Conservation (phyloP, 2,113 vertebrate species). For the Ictidomys tridecemlineatus region DNA sequence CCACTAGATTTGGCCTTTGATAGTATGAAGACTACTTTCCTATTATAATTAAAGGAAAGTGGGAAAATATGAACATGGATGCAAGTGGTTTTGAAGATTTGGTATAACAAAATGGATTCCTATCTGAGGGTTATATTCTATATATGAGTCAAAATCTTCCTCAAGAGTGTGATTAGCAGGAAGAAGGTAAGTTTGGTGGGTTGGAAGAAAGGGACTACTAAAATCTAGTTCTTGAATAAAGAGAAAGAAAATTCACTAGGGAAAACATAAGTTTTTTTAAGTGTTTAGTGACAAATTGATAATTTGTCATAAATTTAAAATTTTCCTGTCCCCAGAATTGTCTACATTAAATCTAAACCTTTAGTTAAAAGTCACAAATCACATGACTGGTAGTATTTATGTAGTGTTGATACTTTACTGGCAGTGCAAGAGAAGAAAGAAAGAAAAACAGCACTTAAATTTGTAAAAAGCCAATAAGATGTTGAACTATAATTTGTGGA, state of each 20-base stretch:
- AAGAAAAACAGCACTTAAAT: background rate
- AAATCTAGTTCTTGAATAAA: background rate
- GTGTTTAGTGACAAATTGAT: background rate
- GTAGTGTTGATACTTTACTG: background rate
- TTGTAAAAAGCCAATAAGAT: background rate
- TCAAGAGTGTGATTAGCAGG: background rate
- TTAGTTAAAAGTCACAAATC: background rate
- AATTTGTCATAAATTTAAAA: constrained; percentile 22
- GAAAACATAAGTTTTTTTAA: background rate
- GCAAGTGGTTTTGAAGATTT: background rate
- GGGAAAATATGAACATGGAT: background rate
- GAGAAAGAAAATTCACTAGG: background rate
- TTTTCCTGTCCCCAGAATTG: background rate
- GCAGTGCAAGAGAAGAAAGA: background rate
- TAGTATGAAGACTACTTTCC: background rate
- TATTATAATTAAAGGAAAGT: background rate
- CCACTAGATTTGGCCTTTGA: background rate
- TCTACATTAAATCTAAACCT: background rate
- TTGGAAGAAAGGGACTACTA: background rate
- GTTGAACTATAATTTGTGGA: background rate
- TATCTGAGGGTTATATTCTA: background rate
- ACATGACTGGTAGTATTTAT: background rate
- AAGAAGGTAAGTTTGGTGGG: background rate
- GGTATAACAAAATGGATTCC: background rate
- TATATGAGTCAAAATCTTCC: background rate